Conservation (phyloP, 2,888 invertebrate species). For the Meta bourneti region DNA sequence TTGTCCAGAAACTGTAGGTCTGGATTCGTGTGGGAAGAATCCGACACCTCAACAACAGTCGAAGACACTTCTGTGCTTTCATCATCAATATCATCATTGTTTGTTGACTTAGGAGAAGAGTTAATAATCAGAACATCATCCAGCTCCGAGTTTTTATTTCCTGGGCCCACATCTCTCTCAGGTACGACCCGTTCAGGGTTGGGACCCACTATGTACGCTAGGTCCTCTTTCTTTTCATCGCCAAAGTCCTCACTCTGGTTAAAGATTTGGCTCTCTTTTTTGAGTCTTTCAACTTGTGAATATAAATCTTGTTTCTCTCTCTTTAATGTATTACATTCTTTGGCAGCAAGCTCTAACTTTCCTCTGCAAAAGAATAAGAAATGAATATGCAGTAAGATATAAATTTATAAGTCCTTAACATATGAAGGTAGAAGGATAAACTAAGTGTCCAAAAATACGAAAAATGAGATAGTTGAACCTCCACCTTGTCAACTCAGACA, state of each 20-base stretch:
- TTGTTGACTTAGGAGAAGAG: slow-evolving; percentile 3
- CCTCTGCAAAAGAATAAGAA: slow-evolving; percentile 82
- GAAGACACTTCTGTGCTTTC: slow-evolving; percentile 49
- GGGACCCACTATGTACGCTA: slow-evolving; percentile 11
- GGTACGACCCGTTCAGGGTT: slow-evolving; percentile 68
- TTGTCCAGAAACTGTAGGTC: slow-evolving; percentile 78
- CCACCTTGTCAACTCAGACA: not conserved
- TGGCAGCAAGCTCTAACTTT: slow-evolving; percentile 89
- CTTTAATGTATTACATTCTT: slow-evolving; percentile 83
- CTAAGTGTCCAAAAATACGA: too few species aligned
- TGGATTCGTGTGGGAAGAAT: slow-evolving; percentile 57
- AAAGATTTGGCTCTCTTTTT: slow-evolving; percentile 70
- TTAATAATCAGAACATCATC: slow-evolving; percentile 47
- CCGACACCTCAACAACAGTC: slow-evolving; percentile 60
- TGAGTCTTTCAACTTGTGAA: slow-evolving; percentile 67
- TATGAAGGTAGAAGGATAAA: not conserved
- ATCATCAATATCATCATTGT: slow-evolving; percentile 40
- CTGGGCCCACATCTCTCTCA: slow-evolving; percentile 76
- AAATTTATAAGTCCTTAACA: not conserved
- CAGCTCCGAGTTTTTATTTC: slow-evolving; percentile 52
- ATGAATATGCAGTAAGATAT: not conserved
- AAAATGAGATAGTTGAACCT: too few species aligned
- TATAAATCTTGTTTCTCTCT: slow-evolving; percentile 74
- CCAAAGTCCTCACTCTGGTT: slow-evolving; percentile 45
- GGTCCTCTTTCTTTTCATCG: slow-evolving; percentile 67